Evolutionary conservation across 2,888 invertebrate species (phyloP), one percentile per base, ranked within the genome.

Genomic region (Mimumesa dahlbomi): DNA sequence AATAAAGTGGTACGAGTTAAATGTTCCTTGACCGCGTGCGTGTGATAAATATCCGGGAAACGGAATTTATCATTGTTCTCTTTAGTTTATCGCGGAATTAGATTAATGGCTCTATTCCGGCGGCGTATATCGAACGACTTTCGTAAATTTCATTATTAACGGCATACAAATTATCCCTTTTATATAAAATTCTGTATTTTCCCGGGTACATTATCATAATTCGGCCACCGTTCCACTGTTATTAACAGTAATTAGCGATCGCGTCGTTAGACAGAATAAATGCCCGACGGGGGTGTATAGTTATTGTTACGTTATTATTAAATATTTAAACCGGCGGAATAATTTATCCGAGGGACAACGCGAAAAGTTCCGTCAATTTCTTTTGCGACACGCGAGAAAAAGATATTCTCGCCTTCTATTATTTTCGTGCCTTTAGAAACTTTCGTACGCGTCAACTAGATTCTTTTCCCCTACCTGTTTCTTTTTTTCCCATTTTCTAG

Each of bases 1-100:
- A 79, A 77, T 77, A 78, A 81, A 83, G 75, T 81, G 82, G 82
- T 80, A 75, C 74, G 79, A 82, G 82, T 79, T 84, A 84, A 85
- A 85, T 82, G 82, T 82, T 81, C 75, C 82, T 79, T 79, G 75
- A 73, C 77, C 81, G 52, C 67, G 63, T 53, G 56, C 50, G 46
- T 16, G 36, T 76, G 59, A 77, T 79, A 77, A 68, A 79, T 79
- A 79, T 71, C 54, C 54, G 13, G 49, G 19, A n/a, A n/a, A 11
- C 21, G 62, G 77, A 72, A 76, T 77, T 68, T 76, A 76, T 72
- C 77, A 71, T 71, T 57, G 61, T 67, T 77, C 52, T 49, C 58
- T 66, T 77, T 76, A 61, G 48, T 68, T 72, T 73, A 75, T 72
- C 64, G 46, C 61, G 19, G 31, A 22, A 14, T 45, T 45, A 57